Evolutionary conservation across 1,140 invertebrate genomes (phyloP), one percentile per base, ranked within the genome.

Genomic region (Drosophila tani): DNA sequence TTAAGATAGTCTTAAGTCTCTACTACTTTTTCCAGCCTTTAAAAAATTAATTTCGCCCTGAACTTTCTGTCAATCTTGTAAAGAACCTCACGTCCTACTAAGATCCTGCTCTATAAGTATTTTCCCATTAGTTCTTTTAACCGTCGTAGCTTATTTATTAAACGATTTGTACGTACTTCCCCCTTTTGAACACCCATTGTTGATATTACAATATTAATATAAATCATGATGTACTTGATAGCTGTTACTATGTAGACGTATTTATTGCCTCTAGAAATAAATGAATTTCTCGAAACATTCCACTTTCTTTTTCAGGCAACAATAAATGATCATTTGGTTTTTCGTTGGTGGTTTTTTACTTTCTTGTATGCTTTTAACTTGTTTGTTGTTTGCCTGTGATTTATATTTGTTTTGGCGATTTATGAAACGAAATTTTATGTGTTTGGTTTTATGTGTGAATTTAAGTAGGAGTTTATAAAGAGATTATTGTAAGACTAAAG

Each of bases 211-310:
- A 71, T 9, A 6, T 41, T 73, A 71, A 69, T 73, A 59, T 71
- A 73, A 58, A 71, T 43, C 67, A 58, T 43, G 38, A 35, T 71
- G 45, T 73, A 57, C 65, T 47, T 69, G 12, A 41, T 69, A 58
- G 69, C 17, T 27, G 32, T 50, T 50, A 66, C 21, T 73, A 17
- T 69, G 27, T 76, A 51, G 50, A 40, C 60, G 38, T 76, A 76
- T 75, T 75, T 75, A 75, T 75, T 74, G 60, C 62, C 69, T 55
- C 24, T 74, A 75, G 71, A 47, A 75, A 63, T 53, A 75, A 75
- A 74, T 21, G 32, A 75, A 75, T 74, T 47, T 55, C 49, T 32
- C 19, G 27, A 29, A 49, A 41, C 35, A 51, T 59, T 59, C 5
- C 29, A 19, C 38, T 38, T 11, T 67, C n/a, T 8, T 43, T 59